phyloP scores from a whole-genome alignment of 2,113 vertebrate species.

The Oryzias melastigma region DNA sequence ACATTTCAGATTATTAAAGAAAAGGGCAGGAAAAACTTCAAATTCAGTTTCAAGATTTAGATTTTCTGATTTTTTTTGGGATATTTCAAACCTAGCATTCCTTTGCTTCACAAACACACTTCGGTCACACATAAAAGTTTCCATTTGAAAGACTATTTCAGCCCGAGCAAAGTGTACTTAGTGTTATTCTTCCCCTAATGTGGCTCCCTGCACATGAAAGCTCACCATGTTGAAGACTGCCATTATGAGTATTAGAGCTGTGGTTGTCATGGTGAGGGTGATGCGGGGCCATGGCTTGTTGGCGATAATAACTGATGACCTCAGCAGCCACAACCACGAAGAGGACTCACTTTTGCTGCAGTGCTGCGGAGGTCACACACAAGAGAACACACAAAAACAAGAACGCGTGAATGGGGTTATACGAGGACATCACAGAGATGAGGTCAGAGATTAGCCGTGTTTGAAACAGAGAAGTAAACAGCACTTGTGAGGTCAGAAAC shows the following conservation, averaged over 20 bases:
- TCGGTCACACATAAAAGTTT: not conserved
- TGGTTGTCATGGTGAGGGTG: slow-evolving; percentile 90
- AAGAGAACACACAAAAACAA: slow-evolving; percentile 29
- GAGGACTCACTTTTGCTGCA: slow-evolving; percentile 90
- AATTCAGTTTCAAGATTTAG: no score
- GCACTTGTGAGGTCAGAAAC: no score
- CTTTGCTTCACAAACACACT: not conserved
- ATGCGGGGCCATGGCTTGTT: slow-evolving; percentile 93
- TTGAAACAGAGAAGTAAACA: not conserved
- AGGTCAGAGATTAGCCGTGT: slow-evolving; percentile 5
- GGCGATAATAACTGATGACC: slow-evolving; percentile 91
- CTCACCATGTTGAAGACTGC: slow-evolving; percentile 97
- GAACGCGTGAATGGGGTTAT: not conserved
- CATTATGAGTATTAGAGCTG: slow-evolving; percentile 90
- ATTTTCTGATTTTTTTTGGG: no score
- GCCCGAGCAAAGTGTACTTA: slow-evolving; percentile 10
- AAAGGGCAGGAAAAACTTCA: no score
- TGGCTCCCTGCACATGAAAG: slow-evolving; percentile 32
- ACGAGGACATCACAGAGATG: not conserved
- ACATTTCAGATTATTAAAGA: no score
- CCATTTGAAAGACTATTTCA: not conserved
- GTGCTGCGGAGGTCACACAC: slow-evolving; percentile 74
- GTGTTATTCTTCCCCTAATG: not conserved
- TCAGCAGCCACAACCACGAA: slow-evolving; percentile 88
- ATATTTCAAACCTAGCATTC: not conserved